Base-by-base conservation (phyloP, 2,888 invertebrate species). In the Schizaphis graminum region DNA sequence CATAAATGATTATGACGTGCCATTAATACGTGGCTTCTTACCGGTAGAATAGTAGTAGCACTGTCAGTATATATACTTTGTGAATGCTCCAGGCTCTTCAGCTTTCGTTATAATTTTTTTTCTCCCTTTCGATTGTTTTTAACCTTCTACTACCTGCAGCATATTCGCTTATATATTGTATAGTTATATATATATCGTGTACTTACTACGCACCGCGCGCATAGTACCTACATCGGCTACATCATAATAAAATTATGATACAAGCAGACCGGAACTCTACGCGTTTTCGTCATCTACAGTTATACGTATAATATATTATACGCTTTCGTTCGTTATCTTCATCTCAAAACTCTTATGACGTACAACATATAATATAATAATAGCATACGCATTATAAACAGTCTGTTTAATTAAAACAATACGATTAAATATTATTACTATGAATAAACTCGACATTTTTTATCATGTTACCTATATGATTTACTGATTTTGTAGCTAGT, bases 21-120 rank as follows among this genome's bases (percentile, higher is more conserved):
- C 92, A 93, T 93, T 93, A 93, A 53, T 77, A 93, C 8, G n/a
- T 49, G 92, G 87, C 92, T 92, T 92, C 92, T 92, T 92, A n/a
- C 41, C 21, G 35, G 57, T 16, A 28, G 53, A 3, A 44, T 41
- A 61, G 44, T 26, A 47, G n/a, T 90, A 89, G 86, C 61, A 35
- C 35, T 77, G 16, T n/a, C 77, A 35, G 16, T 53, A 13, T 56
- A 24, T 44, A 87, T 24, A 67, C 49, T 92, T 49, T 87, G 61
- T 41, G 67, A 49, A 41, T 41, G 92, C 92, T 77, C 77, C 88
- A 13, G 92, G 92, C 92, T 41, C 53, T 93, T 89, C 21, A 53
- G 88, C 67, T 89, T 77, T 89, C 92, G 53, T 89, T 53, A 67
- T 56, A 41, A 89, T 67, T n/a, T 87, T 77, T 61, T 41, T 91